Percentiles rank a stretch among this genome's conserved stretches.
Evolutionary conservation across 2,113 vertebrate genomes (phyloP).

Genomic region (Gobiocypris rarus): DNA sequence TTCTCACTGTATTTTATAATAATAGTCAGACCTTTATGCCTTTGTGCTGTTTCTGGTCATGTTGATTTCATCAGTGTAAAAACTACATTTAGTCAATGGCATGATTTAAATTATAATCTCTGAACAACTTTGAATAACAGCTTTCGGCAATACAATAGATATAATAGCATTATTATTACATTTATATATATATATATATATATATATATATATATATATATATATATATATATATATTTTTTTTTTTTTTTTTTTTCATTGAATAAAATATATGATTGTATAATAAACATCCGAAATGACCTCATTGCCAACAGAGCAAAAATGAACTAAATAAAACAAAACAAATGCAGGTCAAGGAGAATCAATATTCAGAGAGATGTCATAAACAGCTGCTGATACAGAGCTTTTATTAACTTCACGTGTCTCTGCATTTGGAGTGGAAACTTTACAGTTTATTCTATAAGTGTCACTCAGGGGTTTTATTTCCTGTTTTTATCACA

Average conservation of each 20-base stretch:
- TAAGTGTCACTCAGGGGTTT: background rate
- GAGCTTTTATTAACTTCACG: background rate
- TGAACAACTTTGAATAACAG: background rate
- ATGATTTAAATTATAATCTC: background rate
- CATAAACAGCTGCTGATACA: background rate
- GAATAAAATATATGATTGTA: background rate
- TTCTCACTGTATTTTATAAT: too few relatives aligned
- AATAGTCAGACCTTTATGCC: too few relatives aligned
- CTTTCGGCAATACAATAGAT: background rate
- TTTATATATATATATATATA: too few relatives aligned
- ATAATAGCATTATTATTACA: too few relatives aligned
- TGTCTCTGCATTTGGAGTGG: background rate
- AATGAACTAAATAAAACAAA: background rate
- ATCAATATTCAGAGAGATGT: background rate
- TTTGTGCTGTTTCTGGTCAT: too few relatives aligned
- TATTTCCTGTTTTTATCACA: background rate
- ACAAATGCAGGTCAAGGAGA: too few relatives aligned
- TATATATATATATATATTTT: too few relatives aligned
- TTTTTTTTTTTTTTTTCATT: too few relatives aligned
- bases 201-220: too few relatives aligned
- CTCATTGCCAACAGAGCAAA: background rate
- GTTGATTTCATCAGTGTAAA: too few relatives aligned
- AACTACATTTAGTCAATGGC: too few relatives aligned
- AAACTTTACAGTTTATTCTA: background rate
- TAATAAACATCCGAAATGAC: background rate